Evolutionary conservation across 2,797 vertebrate species (phyloP).

Genomic region (Mormyrops boulengeri): DNA sequence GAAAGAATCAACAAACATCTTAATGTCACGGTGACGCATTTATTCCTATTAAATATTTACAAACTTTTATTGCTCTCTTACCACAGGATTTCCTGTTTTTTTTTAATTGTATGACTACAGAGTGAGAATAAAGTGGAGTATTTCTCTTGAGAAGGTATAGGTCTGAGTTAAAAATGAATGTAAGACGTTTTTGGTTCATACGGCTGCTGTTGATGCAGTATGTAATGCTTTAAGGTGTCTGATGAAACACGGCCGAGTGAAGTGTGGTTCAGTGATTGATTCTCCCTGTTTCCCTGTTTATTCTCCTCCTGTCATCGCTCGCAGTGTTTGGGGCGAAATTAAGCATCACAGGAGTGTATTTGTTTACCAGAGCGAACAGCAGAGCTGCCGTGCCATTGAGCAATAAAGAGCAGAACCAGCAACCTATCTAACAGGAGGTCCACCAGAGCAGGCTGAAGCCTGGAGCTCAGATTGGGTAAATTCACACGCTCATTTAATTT

Average conservation of each 20-base stretch:
- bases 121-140: not conserved
- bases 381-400: conserved; percentile 71
- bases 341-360: conserved; percentile 57
- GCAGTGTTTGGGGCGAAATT: conserved; percentile 61
- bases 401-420: conserved; percentile 61
- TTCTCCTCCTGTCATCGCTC: conserved; percentile 57
- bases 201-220: not conserved
- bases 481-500: not conserved
- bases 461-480: not conserved
- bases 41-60: not conserved
- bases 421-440: not conserved
- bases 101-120: not conserved
- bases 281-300: conserved; percentile 55
- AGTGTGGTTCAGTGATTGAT: conserved; percentile 24
- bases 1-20: not conserved
- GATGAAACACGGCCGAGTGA: not conserved
- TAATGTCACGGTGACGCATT: not conserved
- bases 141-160: not conserved
- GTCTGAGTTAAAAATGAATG: not conserved
- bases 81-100: not conserved
- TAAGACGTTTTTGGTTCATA: not conserved
- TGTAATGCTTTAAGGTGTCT: not conserved
- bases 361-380: conserved; percentile 71
- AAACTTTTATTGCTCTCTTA: not conserved
- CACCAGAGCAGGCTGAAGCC: not conserved